phyloP scores from a whole-genome alignment of 2,797 vertebrate genomes.

The Ambastaia sidthimunki region DNA sequence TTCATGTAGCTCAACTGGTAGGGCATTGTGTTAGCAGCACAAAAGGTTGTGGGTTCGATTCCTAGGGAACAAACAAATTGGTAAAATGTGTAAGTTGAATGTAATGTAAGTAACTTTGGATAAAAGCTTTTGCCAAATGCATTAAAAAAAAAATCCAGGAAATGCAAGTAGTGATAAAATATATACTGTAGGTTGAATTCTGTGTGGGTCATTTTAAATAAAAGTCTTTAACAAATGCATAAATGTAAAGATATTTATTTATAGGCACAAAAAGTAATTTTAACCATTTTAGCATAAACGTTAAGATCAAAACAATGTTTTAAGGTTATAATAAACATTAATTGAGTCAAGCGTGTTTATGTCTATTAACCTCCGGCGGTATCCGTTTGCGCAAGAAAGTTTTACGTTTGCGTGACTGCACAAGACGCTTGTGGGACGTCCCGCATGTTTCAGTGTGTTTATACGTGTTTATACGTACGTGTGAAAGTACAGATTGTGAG shows the following conservation, averaged over 20 bases:
- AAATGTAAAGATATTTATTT: no score
- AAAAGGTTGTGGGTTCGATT: neutral
- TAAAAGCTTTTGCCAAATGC: no score
- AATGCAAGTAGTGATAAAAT: no score
- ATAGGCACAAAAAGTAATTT: no score
- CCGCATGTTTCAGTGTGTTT: conserved; percentile 28
- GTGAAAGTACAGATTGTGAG: conserved; percentile 57
- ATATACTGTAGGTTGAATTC: no score
- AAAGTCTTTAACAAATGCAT: no score
- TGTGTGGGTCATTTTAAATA: no score
- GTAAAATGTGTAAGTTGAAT: neutral
- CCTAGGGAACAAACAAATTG: neutral
- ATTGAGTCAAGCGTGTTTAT: neutral
- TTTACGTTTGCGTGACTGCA: conserved; percentile 8
- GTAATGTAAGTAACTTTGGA: no score
- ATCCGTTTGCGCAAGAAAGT: conserved; percentile 4
- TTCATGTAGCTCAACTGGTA: neutral
- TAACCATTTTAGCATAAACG: no score
- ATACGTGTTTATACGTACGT: conserved; percentile 33
- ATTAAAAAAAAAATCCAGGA: no score
- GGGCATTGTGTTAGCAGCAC: no score
- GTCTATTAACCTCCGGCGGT: neutral
- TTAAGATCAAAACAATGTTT: neutral
- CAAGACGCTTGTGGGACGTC: neutral
- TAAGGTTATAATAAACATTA: neutral